These are phyloP conservation scores for Lasioglossum malachurum DNA, from an alignment of 2,888 invertebrate genomes.

Conservation along the genomic window DNA sequence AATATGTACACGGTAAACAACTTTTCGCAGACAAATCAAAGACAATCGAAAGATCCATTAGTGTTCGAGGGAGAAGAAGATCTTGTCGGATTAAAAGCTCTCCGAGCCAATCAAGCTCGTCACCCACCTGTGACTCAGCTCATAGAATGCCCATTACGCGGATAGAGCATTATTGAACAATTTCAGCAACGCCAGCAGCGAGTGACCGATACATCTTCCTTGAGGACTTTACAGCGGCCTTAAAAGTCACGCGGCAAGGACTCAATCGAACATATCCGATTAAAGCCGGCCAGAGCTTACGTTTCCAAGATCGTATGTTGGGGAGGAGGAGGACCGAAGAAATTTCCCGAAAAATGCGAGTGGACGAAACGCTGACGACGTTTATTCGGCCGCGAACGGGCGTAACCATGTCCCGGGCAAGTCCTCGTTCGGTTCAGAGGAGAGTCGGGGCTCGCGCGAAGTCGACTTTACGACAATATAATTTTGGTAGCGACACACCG, in stretches of 20 bases:
- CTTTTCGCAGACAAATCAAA: no score
- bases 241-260: background rate
- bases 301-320: background rate
- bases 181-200: background rate
- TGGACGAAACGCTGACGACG: slow-evolving; percentile 12
- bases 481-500: slow-evolving; percentile 72
- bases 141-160: background rate
- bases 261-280: slow-evolving; percentile 27
- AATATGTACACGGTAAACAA: no score
- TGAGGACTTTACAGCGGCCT: background rate
- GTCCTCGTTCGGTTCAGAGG: slow-evolving; percentile 30
- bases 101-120: background rate
- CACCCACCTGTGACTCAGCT: background rate
- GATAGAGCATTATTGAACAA: background rate
- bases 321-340: background rate
- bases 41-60: background rate
- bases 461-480: slow-evolving; percentile 72
- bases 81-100: background rate
- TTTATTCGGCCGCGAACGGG: slow-evolving; percentile 32
- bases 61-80: background rate
- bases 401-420: slow-evolving; percentile 34
- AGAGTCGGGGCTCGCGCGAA: slow-evolving; percentile 51
- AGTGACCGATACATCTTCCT: background rate
- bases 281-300: background rate
- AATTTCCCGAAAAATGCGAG: slow-evolving; percentile 15